Conservation (phyloP, 2,113 vertebrate genomes). For the Dryoscopus gambensis region DNA sequence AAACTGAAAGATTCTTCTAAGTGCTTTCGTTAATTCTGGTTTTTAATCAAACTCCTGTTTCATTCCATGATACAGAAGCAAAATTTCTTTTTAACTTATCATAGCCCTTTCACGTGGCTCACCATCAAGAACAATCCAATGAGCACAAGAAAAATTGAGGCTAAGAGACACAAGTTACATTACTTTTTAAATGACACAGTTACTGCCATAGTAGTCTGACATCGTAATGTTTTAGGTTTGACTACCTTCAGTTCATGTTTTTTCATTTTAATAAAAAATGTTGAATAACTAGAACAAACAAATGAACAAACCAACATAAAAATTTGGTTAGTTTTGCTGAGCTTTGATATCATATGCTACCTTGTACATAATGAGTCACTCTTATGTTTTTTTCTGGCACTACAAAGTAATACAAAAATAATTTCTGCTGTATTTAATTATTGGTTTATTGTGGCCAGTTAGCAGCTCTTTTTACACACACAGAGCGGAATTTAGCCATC, state of each 20-base stretch:
- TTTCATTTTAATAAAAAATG: background rate
- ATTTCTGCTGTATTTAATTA: background rate
- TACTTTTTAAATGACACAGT: background rate
- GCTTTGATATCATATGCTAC: background rate
- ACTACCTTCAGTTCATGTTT: background rate
- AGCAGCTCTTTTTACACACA: rapidly evolving
- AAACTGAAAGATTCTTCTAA: background rate
- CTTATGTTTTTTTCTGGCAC: background rate
- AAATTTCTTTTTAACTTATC: background rate
- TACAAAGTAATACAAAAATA: background rate
- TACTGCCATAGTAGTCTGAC: background rate
- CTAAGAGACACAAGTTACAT: background rate
- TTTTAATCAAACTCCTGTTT: background rate
- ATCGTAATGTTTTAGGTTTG: background rate
- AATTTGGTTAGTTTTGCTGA: background rate
- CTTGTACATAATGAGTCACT: too few species aligned
- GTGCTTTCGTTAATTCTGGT: background rate
- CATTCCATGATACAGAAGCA: background rate
- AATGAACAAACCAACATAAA: background rate
- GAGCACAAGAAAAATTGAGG: background rate
- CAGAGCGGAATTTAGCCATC: background rate
- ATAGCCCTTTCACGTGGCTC: background rate
- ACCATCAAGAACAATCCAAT: background rate
- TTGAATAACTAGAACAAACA: background rate
- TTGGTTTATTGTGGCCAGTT: background rate